A percentile compares a stretch with the other conserved stretches of the same genome.
phyloP scores from a whole-genome alignment of 2,888 invertebrate genomes.

The Timema podura region DNA sequence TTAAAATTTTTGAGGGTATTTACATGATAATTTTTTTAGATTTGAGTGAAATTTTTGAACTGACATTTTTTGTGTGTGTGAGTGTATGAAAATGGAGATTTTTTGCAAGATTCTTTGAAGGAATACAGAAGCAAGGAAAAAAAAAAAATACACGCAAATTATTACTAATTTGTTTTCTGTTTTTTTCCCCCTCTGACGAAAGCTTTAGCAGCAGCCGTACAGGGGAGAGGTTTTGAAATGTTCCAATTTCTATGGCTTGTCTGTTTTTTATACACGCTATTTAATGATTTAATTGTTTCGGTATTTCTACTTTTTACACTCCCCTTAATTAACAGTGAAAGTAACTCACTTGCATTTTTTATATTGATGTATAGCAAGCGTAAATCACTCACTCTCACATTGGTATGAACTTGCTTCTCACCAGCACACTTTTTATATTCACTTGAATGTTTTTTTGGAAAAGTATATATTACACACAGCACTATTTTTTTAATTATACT shows the following conservation, averaged over 20 bases:
- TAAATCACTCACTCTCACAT: conserved; percentile 31
- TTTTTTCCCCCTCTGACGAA: conserved; percentile 42
- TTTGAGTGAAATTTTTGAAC: conserved; percentile 26
- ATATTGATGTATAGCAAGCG: conserved; percentile 28
- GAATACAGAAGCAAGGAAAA: conserved; percentile 4
- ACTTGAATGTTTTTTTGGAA: conserved; percentile 32
- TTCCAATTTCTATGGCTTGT: conserved; percentile 28
- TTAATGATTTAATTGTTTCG: conserved; percentile 6
- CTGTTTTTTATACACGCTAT: conserved; percentile 22
- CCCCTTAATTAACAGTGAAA: conserved; percentile 8
- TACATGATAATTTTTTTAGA: conserved; percentile 2
- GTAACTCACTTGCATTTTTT: conserved; percentile 24
- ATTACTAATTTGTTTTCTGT: conserved; percentile 38
- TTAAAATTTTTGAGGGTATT: conserved; percentile 17
- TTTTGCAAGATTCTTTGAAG: not conserved
- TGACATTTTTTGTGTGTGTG: conserved; percentile 31
- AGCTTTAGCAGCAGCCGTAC: conserved; percentile 47
- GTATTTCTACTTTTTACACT: conserved; percentile 16
- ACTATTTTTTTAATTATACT: conserved; percentile 27
- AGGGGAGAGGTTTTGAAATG: conserved; percentile 45
- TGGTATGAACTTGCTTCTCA: conserved; percentile 30
- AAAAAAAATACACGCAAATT: conserved; percentile 20
- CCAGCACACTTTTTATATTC: conserved; percentile 29
- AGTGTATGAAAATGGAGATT: conserved; percentile 25
- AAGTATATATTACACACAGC: conserved; percentile 31